phyloP scores from a whole-genome alignment of 2,888 invertebrate species.

The Eurois occulta region DNA sequence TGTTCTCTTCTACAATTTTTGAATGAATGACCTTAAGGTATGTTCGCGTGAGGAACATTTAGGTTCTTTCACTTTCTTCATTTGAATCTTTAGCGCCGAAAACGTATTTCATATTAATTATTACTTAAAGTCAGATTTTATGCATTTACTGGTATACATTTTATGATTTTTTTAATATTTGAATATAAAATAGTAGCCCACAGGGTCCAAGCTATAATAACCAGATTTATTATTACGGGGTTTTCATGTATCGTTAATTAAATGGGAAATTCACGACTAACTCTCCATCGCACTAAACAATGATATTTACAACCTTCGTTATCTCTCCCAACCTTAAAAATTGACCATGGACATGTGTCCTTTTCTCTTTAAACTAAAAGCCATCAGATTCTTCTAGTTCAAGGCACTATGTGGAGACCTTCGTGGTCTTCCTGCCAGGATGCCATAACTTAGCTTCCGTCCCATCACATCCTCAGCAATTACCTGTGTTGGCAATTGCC shows the following conservation, averaged over 20 bases:
- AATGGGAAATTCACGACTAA: background rate
- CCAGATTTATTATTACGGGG: background rate
- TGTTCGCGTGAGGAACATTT: background rate
- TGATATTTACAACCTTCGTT: conserved; percentile 30
- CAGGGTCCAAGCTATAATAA: too few relatives aligned
- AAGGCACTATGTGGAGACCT: conserved; percentile 51
- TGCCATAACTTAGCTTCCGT: conserved; percentile 60
- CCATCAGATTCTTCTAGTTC: conserved; percentile 43
- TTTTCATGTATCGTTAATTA: background rate
- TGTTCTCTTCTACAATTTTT: background rate
- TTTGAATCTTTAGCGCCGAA: background rate
- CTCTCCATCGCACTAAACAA: conserved; percentile 13
- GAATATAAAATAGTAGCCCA: background rate
- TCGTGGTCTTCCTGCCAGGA: conserved; percentile 61
- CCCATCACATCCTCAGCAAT: conserved; percentile 63
- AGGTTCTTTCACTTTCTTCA: background rate
- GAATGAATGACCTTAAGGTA: background rate
- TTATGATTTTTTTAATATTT: too few relatives aligned
- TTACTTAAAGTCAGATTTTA: background rate
- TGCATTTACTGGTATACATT: background rate
- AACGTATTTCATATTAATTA: background rate
- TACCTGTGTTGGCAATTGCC: conserved; percentile 52
- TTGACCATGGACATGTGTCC: conserved; percentile 32
- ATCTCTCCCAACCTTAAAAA: conserved; percentile 3
- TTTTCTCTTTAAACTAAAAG: conserved; percentile 30